A percentile compares a stretch with the other conserved stretches of the same genome.
Conservation (phyloP, 2,888 invertebrate species). For the Artemia sinica region DNA sequence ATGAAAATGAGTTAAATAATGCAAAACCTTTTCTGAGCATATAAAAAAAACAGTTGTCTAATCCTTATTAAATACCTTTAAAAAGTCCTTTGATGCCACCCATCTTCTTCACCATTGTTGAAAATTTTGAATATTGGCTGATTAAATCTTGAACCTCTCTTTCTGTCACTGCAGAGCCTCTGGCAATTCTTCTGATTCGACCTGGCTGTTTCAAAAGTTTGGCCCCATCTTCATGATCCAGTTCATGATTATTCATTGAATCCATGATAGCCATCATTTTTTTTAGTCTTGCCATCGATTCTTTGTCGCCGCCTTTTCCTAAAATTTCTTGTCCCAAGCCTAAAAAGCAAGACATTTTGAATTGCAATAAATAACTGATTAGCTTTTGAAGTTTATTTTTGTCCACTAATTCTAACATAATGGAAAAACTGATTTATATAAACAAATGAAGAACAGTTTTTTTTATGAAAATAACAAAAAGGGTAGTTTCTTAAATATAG, state of each 20-base stretch:
- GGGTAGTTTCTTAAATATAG: too few species aligned
- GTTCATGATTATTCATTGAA: constrained; percentile 94
- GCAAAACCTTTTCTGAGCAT: background rate
- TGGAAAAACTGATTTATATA: too few species aligned
- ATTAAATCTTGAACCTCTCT: constrained; percentile 89
- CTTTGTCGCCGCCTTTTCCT: constrained; percentile 96
- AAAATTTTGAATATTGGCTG: constrained; percentile 95
- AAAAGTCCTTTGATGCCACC: constrained; percentile 98
- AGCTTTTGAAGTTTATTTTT: too few species aligned
- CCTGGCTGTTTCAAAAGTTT: constrained; percentile 85
- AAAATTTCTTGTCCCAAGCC: constrained; percentile 96
- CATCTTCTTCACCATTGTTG: constrained; percentile 99
- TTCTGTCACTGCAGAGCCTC: constrained; percentile 84
- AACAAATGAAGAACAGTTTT: too few species aligned
- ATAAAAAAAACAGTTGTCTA: background rate
- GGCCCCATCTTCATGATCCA: constrained; percentile 88
- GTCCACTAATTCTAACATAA: too few species aligned
- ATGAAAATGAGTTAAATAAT: background rate
- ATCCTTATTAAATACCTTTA: constrained; percentile 38
- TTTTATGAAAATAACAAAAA: too few species aligned
- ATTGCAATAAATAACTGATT: too few species aligned
- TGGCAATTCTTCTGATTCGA: constrained; percentile 63
- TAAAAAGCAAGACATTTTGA: constrained; percentile 55
- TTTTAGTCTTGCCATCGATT: constrained; percentile 90
- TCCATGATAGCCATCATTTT: constrained; percentile 99